phyloP scores from a whole-genome alignment of 2,797 vertebrate genomes.

The Phataginus tricuspis region DNA sequence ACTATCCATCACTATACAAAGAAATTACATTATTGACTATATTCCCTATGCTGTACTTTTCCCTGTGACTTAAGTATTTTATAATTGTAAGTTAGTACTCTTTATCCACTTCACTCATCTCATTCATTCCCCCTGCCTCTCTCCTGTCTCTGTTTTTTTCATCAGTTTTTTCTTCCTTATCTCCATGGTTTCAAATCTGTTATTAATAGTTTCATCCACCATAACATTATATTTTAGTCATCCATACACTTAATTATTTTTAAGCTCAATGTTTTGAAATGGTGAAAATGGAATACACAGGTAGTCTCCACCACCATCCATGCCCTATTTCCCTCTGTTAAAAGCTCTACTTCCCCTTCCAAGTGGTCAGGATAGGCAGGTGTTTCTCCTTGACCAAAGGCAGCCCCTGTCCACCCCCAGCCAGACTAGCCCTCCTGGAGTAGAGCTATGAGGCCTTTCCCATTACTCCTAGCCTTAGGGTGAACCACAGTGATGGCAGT shows the following conservation, averaged over 20 bases:
- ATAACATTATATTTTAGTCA: not conserved
- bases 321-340: not conserved
- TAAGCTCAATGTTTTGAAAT: not conserved
- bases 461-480: not conserved
- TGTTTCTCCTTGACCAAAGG: not conserved
- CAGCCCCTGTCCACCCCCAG: fast-evolving
- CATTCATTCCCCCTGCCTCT: too few species aligned
- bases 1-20: too few species aligned
- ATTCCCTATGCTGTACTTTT: too few species aligned
- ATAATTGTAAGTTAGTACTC: too few species aligned
- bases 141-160: too few species aligned
- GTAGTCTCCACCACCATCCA: fast-evolving
- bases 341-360: not conserved
- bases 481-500: not conserved
- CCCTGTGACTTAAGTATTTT: too few species aligned
- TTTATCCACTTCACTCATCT: too few species aligned
- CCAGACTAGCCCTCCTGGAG: not conserved
- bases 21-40: too few species aligned
- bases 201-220: not conserved
- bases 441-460: not conserved
- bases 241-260: not conserved
- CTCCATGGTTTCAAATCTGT: not conserved
- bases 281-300: not conserved
- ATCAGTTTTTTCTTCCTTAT: not conserved
- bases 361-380: too few species aligned